Base-by-base conservation (phyloP, 2,888 invertebrate genomes). In the Euzophera pinguis region DNA sequence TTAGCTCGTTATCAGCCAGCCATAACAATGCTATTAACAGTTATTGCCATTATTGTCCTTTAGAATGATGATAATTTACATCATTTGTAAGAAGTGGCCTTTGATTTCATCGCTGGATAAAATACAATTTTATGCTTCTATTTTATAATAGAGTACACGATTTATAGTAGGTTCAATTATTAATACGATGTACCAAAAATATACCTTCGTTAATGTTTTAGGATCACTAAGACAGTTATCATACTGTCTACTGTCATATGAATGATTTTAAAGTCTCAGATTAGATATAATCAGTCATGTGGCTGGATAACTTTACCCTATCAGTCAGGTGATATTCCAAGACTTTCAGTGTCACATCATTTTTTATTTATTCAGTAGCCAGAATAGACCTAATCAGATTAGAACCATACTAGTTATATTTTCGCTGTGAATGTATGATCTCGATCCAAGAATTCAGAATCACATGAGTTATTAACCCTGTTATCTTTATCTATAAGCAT, bases 1-100 rank as follows among this genome's bases (percentile, higher is more conserved):
- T 56, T 59, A 60, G 64, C 62, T 57, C 57, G 61, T 67, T 66
- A 69, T 67, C 65, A 65, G 57, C 64, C 59, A 62, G 62, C 48
- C 49, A 43, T 51, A 51, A 43, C 10, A 32, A 17, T 34, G 42
- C 50, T 62, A 69, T 71, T 71, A 73, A 64, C 39, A 43, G 47
- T 53, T 53, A 49, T 49, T 41, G 45, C 52, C 27, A 32, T 47
- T 34, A 49, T 13, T 38, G 48, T 38, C 38, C 48, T n/a, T 49
- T 45, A 45, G 10, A 1, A 8, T 14, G 14, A 17, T 29, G 29
- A 12, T n/a, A 32, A 45, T 45, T 45, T 45, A n/a, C 45, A 45
- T 45, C 5, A 32, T 45, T 39, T 34, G 45, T 32, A 10, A 32
- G 1, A 22, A 22, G 32, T 34, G 32, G 14, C 45, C 45, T 34